Percentiles rank a stretch among this genome's conserved stretches.
Evolutionary conservation across 2,797 vertebrate genomes (phyloP).

Genomic region (Typhlichthys subterraneus): DNA sequence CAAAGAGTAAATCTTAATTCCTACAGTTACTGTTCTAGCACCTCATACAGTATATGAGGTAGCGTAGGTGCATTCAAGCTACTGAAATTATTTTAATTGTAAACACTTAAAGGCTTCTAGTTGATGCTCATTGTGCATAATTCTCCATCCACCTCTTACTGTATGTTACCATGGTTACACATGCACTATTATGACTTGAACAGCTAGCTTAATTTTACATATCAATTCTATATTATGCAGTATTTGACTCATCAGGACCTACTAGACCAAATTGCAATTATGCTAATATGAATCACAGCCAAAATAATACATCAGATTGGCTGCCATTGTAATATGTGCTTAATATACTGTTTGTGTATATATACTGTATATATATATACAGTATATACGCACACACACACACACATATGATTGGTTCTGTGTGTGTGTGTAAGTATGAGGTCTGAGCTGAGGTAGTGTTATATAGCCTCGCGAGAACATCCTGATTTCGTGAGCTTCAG

Average conservation of each 20-base stretch:
- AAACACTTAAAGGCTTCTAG: slow-evolving; percentile 36
- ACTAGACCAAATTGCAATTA: slow-evolving; percentile 6
- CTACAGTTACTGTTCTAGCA: too few relatives aligned
- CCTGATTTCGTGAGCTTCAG: too few relatives aligned
- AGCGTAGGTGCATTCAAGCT: too few relatives aligned
- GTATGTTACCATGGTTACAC: slow-evolving; percentile 69
- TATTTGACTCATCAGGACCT: slow-evolving; percentile 10
- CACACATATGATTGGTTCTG: neutral
- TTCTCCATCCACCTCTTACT: slow-evolving; percentile 53
- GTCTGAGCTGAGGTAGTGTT: too few relatives aligned
- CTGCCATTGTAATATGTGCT: neutral
- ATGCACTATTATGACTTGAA: slow-evolving; percentile 32
- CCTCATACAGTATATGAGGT: too few relatives aligned
- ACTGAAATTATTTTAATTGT: too few relatives aligned
- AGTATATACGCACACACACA: too few relatives aligned
- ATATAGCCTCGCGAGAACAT: too few relatives aligned
- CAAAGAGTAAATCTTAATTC: too few relatives aligned
- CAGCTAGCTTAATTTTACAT: slow-evolving; percentile 12
- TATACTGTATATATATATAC: neutral
- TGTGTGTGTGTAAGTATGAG: neutral
- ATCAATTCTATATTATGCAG: slow-evolving; percentile 2
- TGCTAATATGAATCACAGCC: neutral
- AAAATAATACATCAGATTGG: slow-evolving; percentile 5
- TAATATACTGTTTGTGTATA: neutral
- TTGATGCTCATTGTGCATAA: slow-evolving; percentile 56